Base-by-base conservation (phyloP, 2,113 vertebrate species). In the Hoplias malabaricus region DNA sequence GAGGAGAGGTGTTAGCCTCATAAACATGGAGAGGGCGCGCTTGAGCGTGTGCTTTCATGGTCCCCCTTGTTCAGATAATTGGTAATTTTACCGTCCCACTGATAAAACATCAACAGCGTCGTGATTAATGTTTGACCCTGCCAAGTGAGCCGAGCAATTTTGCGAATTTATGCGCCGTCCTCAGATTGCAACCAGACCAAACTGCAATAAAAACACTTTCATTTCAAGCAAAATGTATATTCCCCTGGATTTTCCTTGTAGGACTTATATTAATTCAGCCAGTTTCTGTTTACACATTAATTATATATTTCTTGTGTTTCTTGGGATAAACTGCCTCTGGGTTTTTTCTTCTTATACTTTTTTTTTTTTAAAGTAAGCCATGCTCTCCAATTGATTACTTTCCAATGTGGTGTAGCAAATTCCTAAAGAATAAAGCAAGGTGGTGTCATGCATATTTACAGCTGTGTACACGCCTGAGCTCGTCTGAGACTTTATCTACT, bases 221-320 rank as follows among this genome's bases (percentile, higher is more conserved):
- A 56, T 23, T 80, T 73, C 69, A 69, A 46, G 27, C 69, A 67
- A 78, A 86, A 77, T 48, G n/a, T 80, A 84, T 48, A 79, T 59
- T 34, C 34, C 38, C 69, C 68, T 23, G 27, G 16, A 12, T n/a
- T 36, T 80, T 77, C 75, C 21, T 82, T 86, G 77, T 77, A 78
- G 84, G 46, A 80, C 83, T 86, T 80, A 84, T 84, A 80, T 83
- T 83, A 82, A 87, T 85, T 48, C 78, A 31, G 77, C 67, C 43
- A 84, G 40, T 77, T 83, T 82, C 71, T 36, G 77, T 77, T 89
- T 87, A 88, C 85, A 80, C 82, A 78, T 87, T 88, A 68, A 86
- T 83, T 84, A 75, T 53, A 59, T 57, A 23, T 13, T 42, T 29
- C n/a, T 77, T 84, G 78, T 87, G 89, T 87, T 69, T 86, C 75